Evolutionary conservation across 23 tunicate genomes (phyloP).

Genomic region (Ascidia mentula): DNA sequence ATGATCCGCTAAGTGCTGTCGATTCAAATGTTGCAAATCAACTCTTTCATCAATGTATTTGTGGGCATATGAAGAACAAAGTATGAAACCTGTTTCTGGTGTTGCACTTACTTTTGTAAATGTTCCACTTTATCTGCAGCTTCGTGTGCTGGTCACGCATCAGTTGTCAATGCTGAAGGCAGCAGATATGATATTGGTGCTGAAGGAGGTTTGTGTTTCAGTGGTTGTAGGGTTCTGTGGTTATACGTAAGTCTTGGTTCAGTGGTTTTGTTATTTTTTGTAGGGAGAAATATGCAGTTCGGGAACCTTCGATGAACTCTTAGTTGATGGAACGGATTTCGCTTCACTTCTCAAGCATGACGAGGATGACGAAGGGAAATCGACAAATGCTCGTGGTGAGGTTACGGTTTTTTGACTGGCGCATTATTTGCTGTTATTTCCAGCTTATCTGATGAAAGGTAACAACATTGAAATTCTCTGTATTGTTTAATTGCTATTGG

Average conservation of each 20-base stretch:
- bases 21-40: constrained; percentile 80
- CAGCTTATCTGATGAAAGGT: no score
- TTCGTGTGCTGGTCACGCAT: constrained; percentile 81
- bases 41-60: constrained; percentile 68
- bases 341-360: constrained; percentile 28
- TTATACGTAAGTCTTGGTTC: not conserved
- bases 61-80: constrained; percentile 37
- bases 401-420: no score
- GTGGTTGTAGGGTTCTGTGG: not conserved
- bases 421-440: no score
- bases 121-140: constrained; percentile 57
- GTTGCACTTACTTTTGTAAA: no score
- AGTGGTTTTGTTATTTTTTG: no score
- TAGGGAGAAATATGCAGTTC: constrained; percentile 40
- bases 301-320: constrained; percentile 39
- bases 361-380: constrained; percentile 4
- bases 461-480: no score
- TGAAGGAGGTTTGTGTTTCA: constrained; percentile 62
- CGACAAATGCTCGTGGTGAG: not conserved
- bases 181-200: constrained; percentile 63
- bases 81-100: no score
- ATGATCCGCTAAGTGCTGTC: constrained; percentile 94
- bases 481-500: no score
- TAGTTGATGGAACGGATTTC: constrained; percentile 38
- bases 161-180: constrained; percentile 65